Conservation (phyloP, 2,888 invertebrate genomes). For the Synanthedon myopaeformis region DNA sequence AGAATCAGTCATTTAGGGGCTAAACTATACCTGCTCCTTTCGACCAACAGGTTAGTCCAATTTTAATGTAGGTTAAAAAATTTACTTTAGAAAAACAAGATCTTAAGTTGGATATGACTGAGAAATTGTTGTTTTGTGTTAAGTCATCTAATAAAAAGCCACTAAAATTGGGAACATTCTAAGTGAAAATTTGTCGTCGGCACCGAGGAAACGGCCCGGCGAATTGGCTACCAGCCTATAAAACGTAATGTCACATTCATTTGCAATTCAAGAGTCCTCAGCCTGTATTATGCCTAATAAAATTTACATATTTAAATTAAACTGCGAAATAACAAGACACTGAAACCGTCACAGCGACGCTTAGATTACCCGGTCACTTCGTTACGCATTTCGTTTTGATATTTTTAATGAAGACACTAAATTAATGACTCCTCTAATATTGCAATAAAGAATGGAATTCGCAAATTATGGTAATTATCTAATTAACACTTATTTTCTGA, state of each 20-base stretch:
- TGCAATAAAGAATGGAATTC: not conserved
- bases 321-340: constrained; percentile 66
- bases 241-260: constrained; percentile 68
- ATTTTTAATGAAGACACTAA: constrained; percentile 5
- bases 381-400: constrained; percentile 18
- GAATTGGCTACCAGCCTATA: constrained; percentile 68
- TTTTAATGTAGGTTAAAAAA: not conserved
- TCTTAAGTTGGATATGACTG: not conserved
- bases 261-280: constrained; percentile 68
- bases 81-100: not conserved
- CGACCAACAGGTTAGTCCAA: not conserved
- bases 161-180: constrained; percentile 41
- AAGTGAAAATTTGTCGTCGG: constrained; percentile 63
- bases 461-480: too few relatives aligned
- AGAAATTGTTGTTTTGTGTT: constrained; percentile 11
- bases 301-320: constrained; percentile 72
- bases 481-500: too few relatives aligned
- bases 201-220: constrained; percentile 52
- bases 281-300: constrained; percentile 68
- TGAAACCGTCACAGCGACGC: constrained; percentile 43
- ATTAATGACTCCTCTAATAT: not conserved
- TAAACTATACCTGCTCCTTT: not conserved
- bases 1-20: too few relatives aligned
- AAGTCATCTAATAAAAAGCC: constrained; percentile 32
- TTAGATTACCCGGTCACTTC: constrained; percentile 39